phyloP scores from a whole-genome alignment of 2,888 invertebrate species.

The Phlogophora meticulosa region DNA sequence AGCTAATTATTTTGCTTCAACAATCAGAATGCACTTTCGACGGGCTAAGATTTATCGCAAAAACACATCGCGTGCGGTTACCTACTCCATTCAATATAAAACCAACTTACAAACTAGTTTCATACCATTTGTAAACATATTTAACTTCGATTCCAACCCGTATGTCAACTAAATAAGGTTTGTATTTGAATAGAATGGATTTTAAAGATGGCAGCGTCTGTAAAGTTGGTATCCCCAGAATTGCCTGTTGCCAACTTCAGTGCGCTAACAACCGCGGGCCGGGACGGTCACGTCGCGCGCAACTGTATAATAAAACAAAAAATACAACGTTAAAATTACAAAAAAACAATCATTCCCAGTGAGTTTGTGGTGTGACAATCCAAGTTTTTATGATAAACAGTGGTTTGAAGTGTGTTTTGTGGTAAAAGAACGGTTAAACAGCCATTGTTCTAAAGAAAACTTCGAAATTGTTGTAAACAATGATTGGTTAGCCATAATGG shows the following conservation, averaged over 20 bases:
- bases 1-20: conserved; percentile 44
- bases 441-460: conserved; percentile 56
- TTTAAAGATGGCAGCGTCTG: conserved; percentile 35
- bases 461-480: conserved; percentile 67
- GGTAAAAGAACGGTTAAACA: conserved; percentile 11
- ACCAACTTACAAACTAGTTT: conserved; percentile 48
- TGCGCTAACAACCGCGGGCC: conserved; percentile 27
- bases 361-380: conserved; percentile 34
- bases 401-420: conserved; percentile 35
- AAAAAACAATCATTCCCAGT: conserved; percentile 27
- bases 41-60: conserved; percentile 53
- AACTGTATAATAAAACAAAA: conserved; percentile 25
- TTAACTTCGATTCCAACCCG: conserved; percentile 21
- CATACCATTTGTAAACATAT: conserved; percentile 13
- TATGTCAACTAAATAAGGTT: conserved; percentile 9
- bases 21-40: conserved; percentile 66
- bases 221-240: conserved; percentile 38
- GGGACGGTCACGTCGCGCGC: conserved; percentile 30
- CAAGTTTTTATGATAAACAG: conserved; percentile 33
- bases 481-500: conserved; percentile 85
- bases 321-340: conserved; percentile 29
- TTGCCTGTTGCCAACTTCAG: conserved; percentile 61
- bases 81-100: conserved; percentile 36
- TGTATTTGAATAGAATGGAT: neutral
- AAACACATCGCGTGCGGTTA: conserved; percentile 61